Conservation (phyloP, 2,797 vertebrate species). For the Epinephelus awoara region DNA sequence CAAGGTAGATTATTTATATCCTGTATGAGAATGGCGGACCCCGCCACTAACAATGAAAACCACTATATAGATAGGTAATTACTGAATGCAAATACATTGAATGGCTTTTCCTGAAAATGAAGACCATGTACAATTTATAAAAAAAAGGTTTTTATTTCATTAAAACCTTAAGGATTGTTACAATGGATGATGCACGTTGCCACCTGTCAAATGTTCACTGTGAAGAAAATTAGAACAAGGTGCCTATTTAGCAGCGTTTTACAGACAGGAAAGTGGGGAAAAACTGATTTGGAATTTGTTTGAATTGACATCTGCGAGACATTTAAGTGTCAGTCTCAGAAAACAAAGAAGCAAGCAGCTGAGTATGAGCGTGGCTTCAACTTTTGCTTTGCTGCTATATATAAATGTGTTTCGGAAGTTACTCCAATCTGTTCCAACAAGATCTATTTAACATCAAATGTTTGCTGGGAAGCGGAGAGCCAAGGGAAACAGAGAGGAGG, state of each 20-base stretch:
- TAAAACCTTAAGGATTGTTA: not conserved
- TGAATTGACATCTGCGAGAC: conserved; percentile 24
- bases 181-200: not conserved
- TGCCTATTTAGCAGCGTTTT: not conserved
- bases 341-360: conserved; percentile 9
- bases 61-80: too few relatives aligned
- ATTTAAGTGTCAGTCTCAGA: conserved; percentile 18
- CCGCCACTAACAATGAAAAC: too few relatives aligned
- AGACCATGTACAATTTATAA: too few relatives aligned
- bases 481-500: conserved; percentile 26
- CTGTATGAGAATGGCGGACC: too few relatives aligned
- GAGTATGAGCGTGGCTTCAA: not conserved
- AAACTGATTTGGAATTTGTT: conserved; percentile 5
- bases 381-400: conserved; percentile 34
- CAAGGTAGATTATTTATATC: too few relatives aligned
- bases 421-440: conserved; percentile 4
- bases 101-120: too few relatives aligned
- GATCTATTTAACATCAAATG: conserved; percentile 46
- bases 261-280: not conserved
- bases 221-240: not conserved
- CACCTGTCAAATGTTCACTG: not conserved
- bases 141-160: not conserved
- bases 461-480: conserved; percentile 29
- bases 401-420: conserved; percentile 39
- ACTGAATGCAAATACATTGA: too few relatives aligned